Conservation (phyloP, 2,797 vertebrate genomes). For the Hephaestus fuliginosus region DNA sequence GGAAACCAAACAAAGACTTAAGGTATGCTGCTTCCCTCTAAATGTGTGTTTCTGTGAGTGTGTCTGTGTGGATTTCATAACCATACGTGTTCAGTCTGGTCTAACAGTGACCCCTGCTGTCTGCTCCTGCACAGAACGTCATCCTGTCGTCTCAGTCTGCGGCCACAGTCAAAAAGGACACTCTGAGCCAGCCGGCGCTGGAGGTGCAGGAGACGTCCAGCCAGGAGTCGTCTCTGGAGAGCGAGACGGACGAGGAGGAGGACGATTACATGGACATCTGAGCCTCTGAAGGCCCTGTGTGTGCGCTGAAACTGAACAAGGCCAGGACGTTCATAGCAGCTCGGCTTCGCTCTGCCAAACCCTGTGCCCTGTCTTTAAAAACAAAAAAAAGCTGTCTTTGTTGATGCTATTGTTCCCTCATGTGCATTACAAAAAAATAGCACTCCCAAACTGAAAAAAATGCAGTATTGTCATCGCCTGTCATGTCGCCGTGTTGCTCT, state of each 20-base stretch:
- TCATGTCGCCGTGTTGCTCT: constrained; percentile 30
- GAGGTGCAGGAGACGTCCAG: constrained; percentile 98
- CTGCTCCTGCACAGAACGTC: constrained; percentile 88
- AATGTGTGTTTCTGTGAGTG: not conserved
- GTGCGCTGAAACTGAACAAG: constrained; percentile 17
- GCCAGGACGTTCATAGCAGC: constrained; percentile 8
- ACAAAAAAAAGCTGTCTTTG: constrained; percentile 44
- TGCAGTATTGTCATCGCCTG: constrained; percentile 52
- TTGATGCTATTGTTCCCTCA: constrained; percentile 51
- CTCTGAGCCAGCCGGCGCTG: constrained; percentile 94
- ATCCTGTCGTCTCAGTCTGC: constrained; percentile 98
- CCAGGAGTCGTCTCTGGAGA: constrained; percentile 98
- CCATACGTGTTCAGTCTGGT: not conserved
- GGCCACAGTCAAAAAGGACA: constrained; percentile 98
- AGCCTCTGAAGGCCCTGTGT: constrained; percentile 26
- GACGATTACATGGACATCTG: constrained; percentile 93
- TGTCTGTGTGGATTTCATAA: not conserved
- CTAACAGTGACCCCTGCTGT: constrained; percentile 62
- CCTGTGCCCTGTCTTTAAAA: constrained; percentile 24
- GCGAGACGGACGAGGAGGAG: constrained; percentile 96
- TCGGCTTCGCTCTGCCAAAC: constrained; percentile 39
- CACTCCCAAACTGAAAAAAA: constrained; percentile 16
- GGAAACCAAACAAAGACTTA: constrained; percentile 98
- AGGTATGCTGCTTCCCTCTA: constrained; percentile 83
- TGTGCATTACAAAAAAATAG: constrained; percentile 31